phyloP scores from a whole-genome alignment of 2,888 invertebrate species.

The Pterostichus niger region DNA sequence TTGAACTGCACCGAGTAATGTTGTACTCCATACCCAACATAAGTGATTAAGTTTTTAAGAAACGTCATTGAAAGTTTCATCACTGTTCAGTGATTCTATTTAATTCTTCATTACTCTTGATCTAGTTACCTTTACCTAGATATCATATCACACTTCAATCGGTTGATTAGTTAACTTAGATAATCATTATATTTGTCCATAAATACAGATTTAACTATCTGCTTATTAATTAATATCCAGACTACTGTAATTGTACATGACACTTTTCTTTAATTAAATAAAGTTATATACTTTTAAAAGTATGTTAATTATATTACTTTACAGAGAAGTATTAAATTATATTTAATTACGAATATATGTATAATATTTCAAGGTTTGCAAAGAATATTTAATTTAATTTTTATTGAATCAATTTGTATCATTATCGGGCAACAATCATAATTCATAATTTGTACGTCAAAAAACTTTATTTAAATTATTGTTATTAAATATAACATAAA shows the following conservation, averaged over 20 bases:
- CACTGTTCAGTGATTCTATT: slow-evolving; percentile 9
- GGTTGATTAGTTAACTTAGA: neutral
- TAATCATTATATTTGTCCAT: slow-evolving; percentile 1
- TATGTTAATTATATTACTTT: slow-evolving; percentile 21
- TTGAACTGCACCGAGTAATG: neutral
- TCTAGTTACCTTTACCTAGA: slow-evolving; percentile 52
- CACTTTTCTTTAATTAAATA: slow-evolving; percentile 36
- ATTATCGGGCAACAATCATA: neutral
- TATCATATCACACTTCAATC: slow-evolving; percentile 13
- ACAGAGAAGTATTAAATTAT: slow-evolving; percentile 2
- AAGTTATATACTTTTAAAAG: slow-evolving; percentile 9
- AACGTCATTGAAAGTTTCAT: slow-evolving; percentile 6
- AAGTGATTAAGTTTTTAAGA: neutral
- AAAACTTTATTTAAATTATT: neutral
- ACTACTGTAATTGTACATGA: slow-evolving; percentile 5
- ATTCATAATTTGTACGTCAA: neutral
- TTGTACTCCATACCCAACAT: neutral
- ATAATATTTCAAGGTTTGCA: slow-evolving; percentile 18
- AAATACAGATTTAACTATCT: slow-evolving; percentile 6
- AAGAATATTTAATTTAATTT: neutral
- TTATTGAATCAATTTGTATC: neutral
- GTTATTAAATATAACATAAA: slow-evolving; percentile 5
- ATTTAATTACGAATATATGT: slow-evolving; percentile 1
- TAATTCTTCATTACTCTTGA: slow-evolving; percentile 43
- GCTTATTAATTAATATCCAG: slow-evolving; percentile 12